These are phyloP conservation scores for Eilema griseolum DNA, from an alignment of 2,888 invertebrate species.

Conservation along the genomic window DNA sequence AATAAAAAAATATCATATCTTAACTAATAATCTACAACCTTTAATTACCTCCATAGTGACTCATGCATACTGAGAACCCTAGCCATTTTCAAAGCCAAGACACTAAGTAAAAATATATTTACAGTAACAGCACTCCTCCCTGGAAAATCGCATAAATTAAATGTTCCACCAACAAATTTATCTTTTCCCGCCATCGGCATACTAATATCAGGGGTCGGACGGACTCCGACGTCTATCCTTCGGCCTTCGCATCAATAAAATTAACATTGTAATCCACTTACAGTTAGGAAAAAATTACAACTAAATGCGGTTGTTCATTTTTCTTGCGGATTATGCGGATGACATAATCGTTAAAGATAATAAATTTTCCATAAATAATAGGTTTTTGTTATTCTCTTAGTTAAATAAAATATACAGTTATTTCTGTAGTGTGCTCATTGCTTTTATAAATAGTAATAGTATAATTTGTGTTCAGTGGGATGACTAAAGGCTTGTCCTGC, in stretches of 20 bases:
- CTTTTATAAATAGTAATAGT: no score
- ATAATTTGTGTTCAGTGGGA: no score
- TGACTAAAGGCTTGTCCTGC: no score
- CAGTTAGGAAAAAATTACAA: conserved; percentile 77
- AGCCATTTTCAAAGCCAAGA: conserved; percentile 21
- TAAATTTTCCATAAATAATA: conserved; percentile 23
- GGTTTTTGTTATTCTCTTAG: not conserved
- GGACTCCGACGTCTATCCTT: conserved; percentile 64
- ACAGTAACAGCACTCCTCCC: conserved; percentile 57
- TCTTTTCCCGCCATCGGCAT: conserved; percentile 83
- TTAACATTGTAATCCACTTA: conserved; percentile 86
- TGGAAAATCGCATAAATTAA: conserved; percentile 83
- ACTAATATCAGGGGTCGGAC: conserved; percentile 72
- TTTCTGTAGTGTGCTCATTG: not conserved
- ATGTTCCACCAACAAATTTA: conserved; percentile 82
- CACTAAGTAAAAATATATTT: conserved; percentile 51
- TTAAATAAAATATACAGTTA: not conserved
- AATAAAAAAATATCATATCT: not conserved
- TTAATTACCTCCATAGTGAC: conserved; percentile 4
- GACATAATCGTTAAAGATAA: conserved; percentile 48
- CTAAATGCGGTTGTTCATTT: conserved; percentile 57
- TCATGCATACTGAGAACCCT: conserved; percentile 17
- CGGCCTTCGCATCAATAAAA: conserved; percentile 82
- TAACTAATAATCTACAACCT: not conserved
- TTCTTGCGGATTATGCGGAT: conserved; percentile 56